phyloP scores from a whole-genome alignment of 2,888 invertebrate species.

The Megamerina dolium region DNA sequence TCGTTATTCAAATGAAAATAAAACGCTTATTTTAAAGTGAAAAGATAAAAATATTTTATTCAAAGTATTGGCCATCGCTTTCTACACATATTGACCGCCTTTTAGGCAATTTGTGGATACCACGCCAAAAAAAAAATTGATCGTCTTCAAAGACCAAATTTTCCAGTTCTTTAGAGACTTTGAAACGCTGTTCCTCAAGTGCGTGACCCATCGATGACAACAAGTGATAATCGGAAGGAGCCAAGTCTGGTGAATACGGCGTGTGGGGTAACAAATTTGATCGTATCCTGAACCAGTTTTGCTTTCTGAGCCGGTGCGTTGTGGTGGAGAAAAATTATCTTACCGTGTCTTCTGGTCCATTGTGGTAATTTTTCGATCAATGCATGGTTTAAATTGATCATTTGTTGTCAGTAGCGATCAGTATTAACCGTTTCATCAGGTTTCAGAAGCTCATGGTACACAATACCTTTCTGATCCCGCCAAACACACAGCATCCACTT shows the following conservation, averaged over 20 bases:
- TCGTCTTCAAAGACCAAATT: conserved; percentile 1
- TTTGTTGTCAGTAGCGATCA: too few relatives aligned
- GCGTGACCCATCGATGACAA: conserved; percentile 1
- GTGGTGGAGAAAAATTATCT: conserved; percentile 1
- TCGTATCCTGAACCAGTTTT: conserved; percentile 1
- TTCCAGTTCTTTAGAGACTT: neutral
- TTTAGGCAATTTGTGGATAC: conserved; percentile 1
- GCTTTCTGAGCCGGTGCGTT: conserved; percentile 1
- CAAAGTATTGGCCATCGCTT: conserved; percentile 3
- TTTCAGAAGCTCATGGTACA: too few relatives aligned
- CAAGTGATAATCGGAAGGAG: conserved; percentile 2
- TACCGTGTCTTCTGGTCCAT: conserved; percentile 3
- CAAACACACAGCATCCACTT: too few relatives aligned
- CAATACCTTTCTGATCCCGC: too few relatives aligned
- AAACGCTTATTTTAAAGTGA: neutral
- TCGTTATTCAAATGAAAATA: neutral
- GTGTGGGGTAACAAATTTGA: neutral
- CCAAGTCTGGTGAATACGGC: conserved; percentile 3
- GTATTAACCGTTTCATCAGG: too few relatives aligned
- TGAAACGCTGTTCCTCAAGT: neutral
- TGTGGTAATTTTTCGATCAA: too few relatives aligned
- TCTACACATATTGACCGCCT: conserved; percentile 2
- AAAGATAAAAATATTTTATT: conserved; percentile 1
- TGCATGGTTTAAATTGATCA: too few relatives aligned
- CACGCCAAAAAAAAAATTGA: neutral